These are phyloP conservation scores for Caenorhabditis remanei DNA, from an alignment of 1,140 invertebrate genomes.

Conservation along the genomic window DNA sequence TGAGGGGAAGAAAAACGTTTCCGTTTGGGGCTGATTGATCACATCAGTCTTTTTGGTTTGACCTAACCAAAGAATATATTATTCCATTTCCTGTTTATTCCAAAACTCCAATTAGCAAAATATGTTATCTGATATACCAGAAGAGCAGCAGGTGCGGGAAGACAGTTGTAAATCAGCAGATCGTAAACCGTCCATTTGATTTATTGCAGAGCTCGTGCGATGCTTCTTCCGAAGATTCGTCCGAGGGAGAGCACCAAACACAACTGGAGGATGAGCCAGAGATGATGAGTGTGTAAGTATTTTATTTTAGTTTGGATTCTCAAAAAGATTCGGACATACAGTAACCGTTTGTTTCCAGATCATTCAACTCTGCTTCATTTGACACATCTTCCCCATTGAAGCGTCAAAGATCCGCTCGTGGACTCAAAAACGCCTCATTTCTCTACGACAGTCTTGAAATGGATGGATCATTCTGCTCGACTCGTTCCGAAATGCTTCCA, in stretches of 20 bases:
- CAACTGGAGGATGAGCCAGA: slow-evolving; percentile 17
- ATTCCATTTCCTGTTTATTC: not conserved
- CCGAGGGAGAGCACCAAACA: slow-evolving; percentile 57
- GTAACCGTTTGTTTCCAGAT: slow-evolving; percentile 17
- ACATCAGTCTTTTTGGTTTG: not conserved
- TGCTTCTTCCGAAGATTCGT: slow-evolving; percentile 64
- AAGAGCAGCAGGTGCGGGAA: slow-evolving; percentile 6
- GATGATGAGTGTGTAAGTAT: slow-evolving; percentile 62
- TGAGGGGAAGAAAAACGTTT: not conserved
- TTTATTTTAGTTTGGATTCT: not conserved
- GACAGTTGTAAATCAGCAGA: slow-evolving; percentile 42
- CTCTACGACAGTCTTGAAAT: slow-evolving; percentile 60
- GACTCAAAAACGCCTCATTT: slow-evolving; percentile 35
- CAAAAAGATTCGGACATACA: not conserved
- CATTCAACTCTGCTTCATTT: slow-evolving; percentile 54
- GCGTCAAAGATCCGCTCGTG: slow-evolving; percentile 27
- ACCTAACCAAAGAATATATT: no score
- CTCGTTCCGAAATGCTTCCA: slow-evolving; percentile 60
- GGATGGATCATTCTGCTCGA: slow-evolving; percentile 65
- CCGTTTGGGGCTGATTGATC: not conserved
- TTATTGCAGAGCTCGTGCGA: slow-evolving; percentile 64
- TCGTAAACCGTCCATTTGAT: slow-evolving; percentile 7
- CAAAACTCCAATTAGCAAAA: not conserved
- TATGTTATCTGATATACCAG: slow-evolving; percentile 35
- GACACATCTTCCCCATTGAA: slow-evolving; percentile 46